These are phyloP conservation scores for Choloepus hoffmanni DNA, from an alignment of 2,113 vertebrate species.

Conservation along the genomic window DNA sequence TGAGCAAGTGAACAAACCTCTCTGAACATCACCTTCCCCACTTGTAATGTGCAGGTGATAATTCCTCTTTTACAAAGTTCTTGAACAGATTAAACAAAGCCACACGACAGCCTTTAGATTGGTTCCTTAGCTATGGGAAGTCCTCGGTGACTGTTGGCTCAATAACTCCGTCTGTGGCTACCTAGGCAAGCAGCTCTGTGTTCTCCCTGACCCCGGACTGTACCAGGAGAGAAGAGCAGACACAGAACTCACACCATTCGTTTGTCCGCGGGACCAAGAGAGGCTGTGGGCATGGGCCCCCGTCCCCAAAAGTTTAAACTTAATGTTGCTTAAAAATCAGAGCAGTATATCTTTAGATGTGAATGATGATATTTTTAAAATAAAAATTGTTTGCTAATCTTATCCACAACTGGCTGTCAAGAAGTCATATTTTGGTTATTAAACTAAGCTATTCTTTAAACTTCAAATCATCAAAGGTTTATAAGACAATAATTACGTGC, in stretches of 20 bases:
- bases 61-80: background rate
- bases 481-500: constrained; percentile 1
- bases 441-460: constrained; percentile 35
- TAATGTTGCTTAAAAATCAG: background rate
- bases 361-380: background rate
- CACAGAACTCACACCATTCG: background rate
- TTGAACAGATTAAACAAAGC: background rate
- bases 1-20: background rate
- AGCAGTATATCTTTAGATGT: background rate
- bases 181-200: background rate
- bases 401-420: background rate
- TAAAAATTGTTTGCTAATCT: background rate
- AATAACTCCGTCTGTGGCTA: background rate
- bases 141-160: background rate
- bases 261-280: background rate
- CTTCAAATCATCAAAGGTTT: background rate
- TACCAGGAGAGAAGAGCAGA: background rate
- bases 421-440: constrained; percentile 52
- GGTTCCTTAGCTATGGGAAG: background rate
- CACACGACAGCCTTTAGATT: background rate
- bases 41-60: background rate
- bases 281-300: background rate
- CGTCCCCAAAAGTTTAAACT: background rate
- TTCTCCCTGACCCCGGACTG: background rate
- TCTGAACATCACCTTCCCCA: background rate